Evolutionary conservation across 2,113 vertebrate genomes (phyloP).

Genomic region (Alethe castanea): DNA sequence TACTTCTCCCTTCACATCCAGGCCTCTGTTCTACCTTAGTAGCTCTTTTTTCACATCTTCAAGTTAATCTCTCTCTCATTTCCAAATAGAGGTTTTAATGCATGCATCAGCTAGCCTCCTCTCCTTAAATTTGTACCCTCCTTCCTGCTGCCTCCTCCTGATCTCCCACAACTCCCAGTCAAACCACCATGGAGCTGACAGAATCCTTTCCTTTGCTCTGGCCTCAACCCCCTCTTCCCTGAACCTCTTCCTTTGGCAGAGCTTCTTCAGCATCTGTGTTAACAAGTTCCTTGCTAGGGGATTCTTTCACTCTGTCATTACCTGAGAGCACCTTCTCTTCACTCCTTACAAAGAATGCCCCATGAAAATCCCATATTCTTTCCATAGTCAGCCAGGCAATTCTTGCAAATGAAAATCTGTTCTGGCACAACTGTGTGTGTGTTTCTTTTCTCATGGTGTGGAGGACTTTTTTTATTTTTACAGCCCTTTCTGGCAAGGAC

Average conservation of each 20-base stretch:
- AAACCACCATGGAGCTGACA: neutral
- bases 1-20: neutral
- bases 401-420: neutral
- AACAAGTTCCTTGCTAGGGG: neutral
- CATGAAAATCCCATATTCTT: neutral
- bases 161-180: neutral
- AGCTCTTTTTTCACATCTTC: neutral
- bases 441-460: neutral
- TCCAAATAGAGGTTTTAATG: neutral
- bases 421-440: neutral
- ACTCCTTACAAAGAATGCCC: neutral
- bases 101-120: neutral
- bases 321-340: neutral
- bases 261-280: neutral
- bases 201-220: neutral
- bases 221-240: accelerated
- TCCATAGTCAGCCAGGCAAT: neutral
- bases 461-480: neutral
- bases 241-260: neutral
- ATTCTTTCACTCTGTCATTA: neutral
- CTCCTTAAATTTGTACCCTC: neutral
- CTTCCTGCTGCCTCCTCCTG: neutral
- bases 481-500: neutral
- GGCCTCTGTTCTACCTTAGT: neutral
- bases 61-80: neutral